Base-by-base conservation (phyloP, 2,797 vertebrate species). In the Phataginus tricuspis region DNA sequence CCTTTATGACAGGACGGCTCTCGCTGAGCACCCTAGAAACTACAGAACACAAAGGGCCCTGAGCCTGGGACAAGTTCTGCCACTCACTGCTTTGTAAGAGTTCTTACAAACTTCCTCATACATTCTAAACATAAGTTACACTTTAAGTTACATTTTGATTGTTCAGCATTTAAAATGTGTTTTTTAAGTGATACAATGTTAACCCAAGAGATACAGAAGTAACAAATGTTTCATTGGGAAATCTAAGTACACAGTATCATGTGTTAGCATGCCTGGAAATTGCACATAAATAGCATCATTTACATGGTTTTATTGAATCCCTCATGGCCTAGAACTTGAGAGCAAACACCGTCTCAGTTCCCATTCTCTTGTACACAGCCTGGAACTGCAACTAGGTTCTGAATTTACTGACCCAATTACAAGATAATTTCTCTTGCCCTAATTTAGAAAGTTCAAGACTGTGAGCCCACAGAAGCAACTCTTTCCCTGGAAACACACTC, bases 271-370 rank as follows among this genome's bases (percentile, higher is more conserved):
- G 29, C 55, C 37, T 12, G 23, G 42, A 37, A 51, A 37, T 0
- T 0, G 4, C 34, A 10, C 6, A 0, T 0, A 4, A 37, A 3
- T 0, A 10, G 45, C 1, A 1, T 11, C 34, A 4, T 5, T 8
- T 23, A 13, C 7, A 11, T 0, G 1, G 37, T 3, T 15, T 23
- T 10, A 49, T 4, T 4, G 49, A 29, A 4, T 10, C 39, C 34
- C 55, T 29, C 0, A 4, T 0, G 37, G 55, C 11, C n/a, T 14
- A 8, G 27, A 14, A 59, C 1, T 16, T 13, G 53, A 15, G 34
- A 11, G 21, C 27, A 66, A 14, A 55, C 4, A 18, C 1, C 11
- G 1, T 25, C 31, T 37, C 27, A 0, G 34, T 16, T 39, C 8
- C 1, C 2, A 11, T 8, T 10, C 45, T 27, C 63, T 23, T 3